These are phyloP conservation scores for Nebria brevicollis DNA, from an alignment of 2,888 invertebrate genomes.

Conservation along the genomic window DNA sequence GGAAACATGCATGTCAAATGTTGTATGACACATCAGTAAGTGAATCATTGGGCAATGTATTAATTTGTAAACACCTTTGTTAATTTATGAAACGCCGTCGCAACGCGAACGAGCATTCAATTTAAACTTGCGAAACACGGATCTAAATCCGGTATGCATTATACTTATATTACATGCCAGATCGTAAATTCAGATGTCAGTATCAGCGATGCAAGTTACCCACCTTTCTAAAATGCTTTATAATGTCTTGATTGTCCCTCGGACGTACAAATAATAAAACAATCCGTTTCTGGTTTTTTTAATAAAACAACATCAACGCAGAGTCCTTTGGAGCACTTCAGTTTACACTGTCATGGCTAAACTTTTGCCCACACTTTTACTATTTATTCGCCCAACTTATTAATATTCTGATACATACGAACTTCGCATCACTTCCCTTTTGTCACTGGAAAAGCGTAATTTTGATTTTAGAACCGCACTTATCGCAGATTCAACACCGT, in stretches of 20 bases:
- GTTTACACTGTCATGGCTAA: constrained; percentile 63
- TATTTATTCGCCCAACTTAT: constrained; percentile 26
- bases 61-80: constrained; percentile 34
- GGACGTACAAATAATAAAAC: constrained; percentile 35
- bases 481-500: constrained; percentile 45
- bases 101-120: background rate
- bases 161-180: constrained; percentile 18
- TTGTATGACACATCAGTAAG: constrained; percentile 39
- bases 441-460: constrained; percentile 31
- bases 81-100: constrained; percentile 26
- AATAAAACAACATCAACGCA: constrained; percentile 42
- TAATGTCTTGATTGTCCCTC: constrained; percentile 39
- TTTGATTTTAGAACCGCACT: constrained; percentile 41
- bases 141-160: constrained; percentile 12
- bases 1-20: constrained; percentile 39
- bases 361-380: constrained; percentile 37
- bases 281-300: constrained; percentile 28
- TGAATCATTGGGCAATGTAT: constrained; percentile 41
- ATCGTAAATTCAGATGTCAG: constrained; percentile 33
- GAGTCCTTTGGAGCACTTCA: constrained; percentile 55
- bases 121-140: constrained; percentile 25
- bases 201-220: constrained; percentile 12
- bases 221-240: constrained; percentile 40
- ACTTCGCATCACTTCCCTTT: constrained; percentile 28
- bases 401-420: constrained; percentile 36